These are phyloP conservation scores for Esox niger DNA, from an alignment of 2,113 vertebrate species.

Conservation along the genomic window DNA sequence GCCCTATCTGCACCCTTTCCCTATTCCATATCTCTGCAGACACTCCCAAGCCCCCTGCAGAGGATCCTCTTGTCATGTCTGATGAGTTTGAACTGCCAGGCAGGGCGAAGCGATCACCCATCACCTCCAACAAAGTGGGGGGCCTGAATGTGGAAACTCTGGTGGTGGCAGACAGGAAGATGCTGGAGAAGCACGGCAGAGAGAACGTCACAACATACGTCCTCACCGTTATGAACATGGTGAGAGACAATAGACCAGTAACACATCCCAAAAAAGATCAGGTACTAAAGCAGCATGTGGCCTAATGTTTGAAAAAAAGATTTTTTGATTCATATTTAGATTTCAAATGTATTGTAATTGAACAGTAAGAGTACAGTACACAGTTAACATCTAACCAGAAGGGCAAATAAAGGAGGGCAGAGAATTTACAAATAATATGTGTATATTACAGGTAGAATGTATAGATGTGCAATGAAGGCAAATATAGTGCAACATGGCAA, in stretches of 20 bases:
- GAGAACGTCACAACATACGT: constrained; percentile 94
- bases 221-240: constrained; percentile 99
- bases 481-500: too few species aligned
- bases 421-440: too few species aligned
- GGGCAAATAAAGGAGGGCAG: too few species aligned
- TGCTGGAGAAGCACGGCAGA: constrained; percentile 93
- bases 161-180: constrained; percentile 95
- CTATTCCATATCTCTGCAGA: constrained; percentile 66
- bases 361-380: too few species aligned
- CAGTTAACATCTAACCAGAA: too few species aligned
- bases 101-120: constrained; percentile 82
- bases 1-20: background rate
- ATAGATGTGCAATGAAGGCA: too few species aligned
- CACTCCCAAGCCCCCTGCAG: constrained; percentile 80
- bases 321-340: background rate
- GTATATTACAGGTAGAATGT: too few species aligned
- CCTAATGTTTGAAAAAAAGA: too few species aligned
- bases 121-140: constrained; percentile 79
- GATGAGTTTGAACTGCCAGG: constrained; percentile 79
- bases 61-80: constrained; percentile 74
- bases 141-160: constrained; percentile 93
- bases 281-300: too few species aligned
- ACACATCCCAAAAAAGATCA: too few species aligned
- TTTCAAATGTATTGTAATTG: background rate
- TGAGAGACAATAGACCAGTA: constrained; percentile 41